These are phyloP conservation scores for Lypha dubia DNA, from an alignment of 2,888 invertebrate species.

Conservation along the genomic window DNA sequence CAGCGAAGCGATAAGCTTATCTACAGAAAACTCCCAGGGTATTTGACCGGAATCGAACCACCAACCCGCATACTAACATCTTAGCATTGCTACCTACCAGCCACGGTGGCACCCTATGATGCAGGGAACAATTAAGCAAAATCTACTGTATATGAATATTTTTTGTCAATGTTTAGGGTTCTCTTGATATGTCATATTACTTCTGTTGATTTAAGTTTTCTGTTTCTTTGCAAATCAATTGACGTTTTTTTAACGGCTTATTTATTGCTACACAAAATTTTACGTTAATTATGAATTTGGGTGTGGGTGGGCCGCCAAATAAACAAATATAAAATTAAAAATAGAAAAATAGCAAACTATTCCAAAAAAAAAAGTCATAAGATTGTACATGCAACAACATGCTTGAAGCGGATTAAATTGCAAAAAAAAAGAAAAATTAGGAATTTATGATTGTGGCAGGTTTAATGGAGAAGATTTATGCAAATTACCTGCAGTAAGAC, in stretches of 20 bases:
- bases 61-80: too few species aligned
- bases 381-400: conserved; percentile 1
- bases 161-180: background rate
- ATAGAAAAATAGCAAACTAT: conserved; percentile 5
- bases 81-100: too few species aligned
- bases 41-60: too few species aligned
- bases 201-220: background rate
- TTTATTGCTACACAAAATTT: conserved; percentile 63
- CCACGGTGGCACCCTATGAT: too few species aligned
- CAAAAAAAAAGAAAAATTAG: conserved; percentile 13
- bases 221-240: background rate
- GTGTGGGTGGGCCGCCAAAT: conserved; percentile 68
- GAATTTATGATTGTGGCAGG: conserved; percentile 58
- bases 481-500: conserved; percentile 40
- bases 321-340: conserved; percentile 13
- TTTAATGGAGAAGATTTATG: conserved; percentile 61
- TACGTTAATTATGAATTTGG: conserved; percentile 61
- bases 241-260: conserved; percentile 33
- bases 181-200: background rate
- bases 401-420: background rate
- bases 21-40: too few species aligned
- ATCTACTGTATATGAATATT: too few species aligned
- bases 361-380: conserved; percentile 28
- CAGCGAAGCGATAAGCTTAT: too few species aligned
- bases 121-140: too few species aligned